Evolutionary conservation across 2,113 vertebrate species (phyloP).

Genomic region (Xerus inauris): DNA sequence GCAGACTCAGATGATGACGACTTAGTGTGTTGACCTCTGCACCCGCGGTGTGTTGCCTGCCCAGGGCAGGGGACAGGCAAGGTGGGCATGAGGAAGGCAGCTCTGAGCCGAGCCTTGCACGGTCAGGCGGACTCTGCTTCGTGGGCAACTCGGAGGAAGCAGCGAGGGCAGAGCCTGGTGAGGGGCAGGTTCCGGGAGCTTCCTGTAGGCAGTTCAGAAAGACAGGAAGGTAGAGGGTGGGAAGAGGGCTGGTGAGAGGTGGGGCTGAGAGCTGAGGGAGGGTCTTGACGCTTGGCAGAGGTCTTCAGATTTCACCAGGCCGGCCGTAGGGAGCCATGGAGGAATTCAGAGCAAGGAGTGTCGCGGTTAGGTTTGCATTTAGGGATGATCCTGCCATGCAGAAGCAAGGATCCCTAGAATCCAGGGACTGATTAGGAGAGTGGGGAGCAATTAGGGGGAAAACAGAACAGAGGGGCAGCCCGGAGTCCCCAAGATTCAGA

Average conservation of each 20-base stretch:
- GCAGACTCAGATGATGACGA: background rate
- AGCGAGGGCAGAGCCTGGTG: background rate
- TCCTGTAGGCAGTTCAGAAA: background rate
- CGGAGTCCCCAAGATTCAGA: background rate
- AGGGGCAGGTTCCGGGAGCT: background rate
- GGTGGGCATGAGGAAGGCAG: background rate
- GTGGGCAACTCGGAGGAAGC: background rate
- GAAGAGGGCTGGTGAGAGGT: background rate
- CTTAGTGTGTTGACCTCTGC: rapidly evolving
- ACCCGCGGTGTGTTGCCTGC: background rate
- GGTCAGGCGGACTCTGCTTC: background rate
- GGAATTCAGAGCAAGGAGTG: background rate
- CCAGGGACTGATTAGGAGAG: background rate
- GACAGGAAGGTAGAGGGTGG: background rate
- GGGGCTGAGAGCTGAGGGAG: background rate
- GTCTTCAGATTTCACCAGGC: background rate
- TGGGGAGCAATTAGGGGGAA: background rate
- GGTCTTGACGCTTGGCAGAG: background rate
- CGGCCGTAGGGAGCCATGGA: background rate
- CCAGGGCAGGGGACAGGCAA: background rate
- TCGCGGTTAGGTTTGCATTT: background rate
- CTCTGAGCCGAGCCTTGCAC: background rate
- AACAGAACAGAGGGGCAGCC: too few relatives aligned
- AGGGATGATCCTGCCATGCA: background rate
- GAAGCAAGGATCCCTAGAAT: background rate